These are phyloP conservation scores for Drosophila infuscata DNA, from an alignment of 2,888 invertebrate genomes.

Conservation along the genomic window DNA sequence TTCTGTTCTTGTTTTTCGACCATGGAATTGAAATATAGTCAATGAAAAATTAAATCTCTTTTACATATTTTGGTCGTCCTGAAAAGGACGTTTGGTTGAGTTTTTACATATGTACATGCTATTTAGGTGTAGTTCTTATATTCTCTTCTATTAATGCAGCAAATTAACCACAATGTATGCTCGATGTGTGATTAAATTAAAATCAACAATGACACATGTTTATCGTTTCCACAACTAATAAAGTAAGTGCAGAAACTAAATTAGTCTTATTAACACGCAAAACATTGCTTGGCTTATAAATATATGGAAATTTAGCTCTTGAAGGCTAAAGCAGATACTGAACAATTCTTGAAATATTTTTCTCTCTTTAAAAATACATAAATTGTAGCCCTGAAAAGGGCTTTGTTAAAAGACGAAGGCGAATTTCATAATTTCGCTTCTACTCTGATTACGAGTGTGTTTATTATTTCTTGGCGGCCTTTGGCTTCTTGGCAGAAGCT, in stretches of 20 bases:
- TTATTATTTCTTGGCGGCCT: conserved; percentile 43
- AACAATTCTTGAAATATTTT: neutral
- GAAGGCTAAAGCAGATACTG: accelerated
- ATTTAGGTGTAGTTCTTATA: neutral
- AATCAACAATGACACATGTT: neutral
- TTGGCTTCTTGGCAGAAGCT: conserved; percentile 45
- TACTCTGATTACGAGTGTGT: too few relatives aligned
- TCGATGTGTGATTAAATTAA: accelerated
- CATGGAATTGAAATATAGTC: neutral
- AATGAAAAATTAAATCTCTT: neutral
- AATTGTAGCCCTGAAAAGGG: conserved; percentile 12
- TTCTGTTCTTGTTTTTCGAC: neutral
- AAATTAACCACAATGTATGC: neutral
- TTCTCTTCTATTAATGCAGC: neutral
- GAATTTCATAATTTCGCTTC: too few relatives aligned
- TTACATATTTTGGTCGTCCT: conserved; percentile 11
- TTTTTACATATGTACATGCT: conserved; percentile 7
- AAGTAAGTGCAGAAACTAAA: neutral
- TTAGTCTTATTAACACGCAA: neutral
- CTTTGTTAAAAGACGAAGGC: neutral
- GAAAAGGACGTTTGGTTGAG: conserved; percentile 5
- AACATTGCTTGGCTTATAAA: neutral
- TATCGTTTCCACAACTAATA: too few relatives aligned
- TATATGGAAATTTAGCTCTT: neutral
- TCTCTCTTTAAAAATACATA: conserved; percentile 1